Base-by-base conservation (phyloP, 2,797 vertebrate genomes). In the Sphaeramia orbicularis region DNA sequence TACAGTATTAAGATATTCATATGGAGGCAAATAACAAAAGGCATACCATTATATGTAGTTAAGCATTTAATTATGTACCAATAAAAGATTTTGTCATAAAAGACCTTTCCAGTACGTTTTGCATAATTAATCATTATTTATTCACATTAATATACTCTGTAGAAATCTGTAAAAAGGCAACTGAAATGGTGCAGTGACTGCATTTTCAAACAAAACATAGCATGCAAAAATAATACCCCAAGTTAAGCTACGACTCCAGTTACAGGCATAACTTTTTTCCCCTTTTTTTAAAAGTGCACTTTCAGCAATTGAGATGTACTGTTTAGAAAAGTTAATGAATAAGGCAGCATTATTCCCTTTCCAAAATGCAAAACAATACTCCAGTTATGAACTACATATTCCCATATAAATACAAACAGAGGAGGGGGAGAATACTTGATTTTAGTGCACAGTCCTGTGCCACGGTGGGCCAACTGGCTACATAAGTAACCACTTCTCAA, bases 81-180 rank as follows among this genome's bases (percentile, higher is more conserved):
- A 78, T 52, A 72, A 44, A 78, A 47, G 49, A 80, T 81, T 76
- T 70, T 74, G 69, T 66, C 42, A 74, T 54, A 67, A 79, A 84
- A 73, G 30, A 49, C 19, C 56, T 74, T 92, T 94, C 91, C 92
- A 93, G 92, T 92, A 91, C 61, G 62, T 86, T 89, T 68, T 79
- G 71, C 72, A 84, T 57, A 85, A 55, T 66, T 61, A 50, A 56
- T 71, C 41, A 74, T 83, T 45, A 56, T 54, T 72, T 78, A 87
- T 85, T 90, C 86, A 92, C 86, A 90, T 83, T 87, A 59, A 81
- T 70, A 75, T 48, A 73, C 19, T 84, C 65, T 76, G 66, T 74
- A 84, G 54, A 85, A 80, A 73, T 87, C 32, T 80, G 52, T 80
- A 74, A 81, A 81, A 89, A 85, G 62, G 59, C 52, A 74, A 78